A percentile compares a stretch with the other conserved stretches of the same genome.
Conservation (phyloP, 2,888 invertebrate species). For the Xanthorhoe designata region DNA sequence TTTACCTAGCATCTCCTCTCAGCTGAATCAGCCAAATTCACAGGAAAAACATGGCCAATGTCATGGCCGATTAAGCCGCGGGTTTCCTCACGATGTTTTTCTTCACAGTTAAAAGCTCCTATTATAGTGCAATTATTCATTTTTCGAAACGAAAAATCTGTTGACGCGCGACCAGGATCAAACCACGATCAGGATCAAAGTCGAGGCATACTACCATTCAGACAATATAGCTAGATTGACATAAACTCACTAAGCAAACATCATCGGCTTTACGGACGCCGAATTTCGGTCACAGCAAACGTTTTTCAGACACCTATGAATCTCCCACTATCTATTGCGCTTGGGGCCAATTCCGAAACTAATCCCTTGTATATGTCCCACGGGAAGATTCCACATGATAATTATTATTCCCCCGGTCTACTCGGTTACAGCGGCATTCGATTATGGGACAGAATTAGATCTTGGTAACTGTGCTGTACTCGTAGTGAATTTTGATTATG, state of each 20-base stretch:
- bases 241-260: neutral
- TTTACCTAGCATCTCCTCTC: too few relatives aligned
- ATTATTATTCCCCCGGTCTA: conserved; percentile 56
- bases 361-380: conserved; percentile 56
- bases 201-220: too few relatives aligned
- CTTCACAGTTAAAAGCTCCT: too few relatives aligned
- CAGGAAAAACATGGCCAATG: too few relatives aligned
- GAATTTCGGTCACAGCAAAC: conserved; percentile 26
- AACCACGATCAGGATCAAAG: too few relatives aligned
- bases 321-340: conserved; percentile 54
- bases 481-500: conserved; percentile 12
- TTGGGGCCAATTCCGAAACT: conserved; percentile 54
- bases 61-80: too few relatives aligned
- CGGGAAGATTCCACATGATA: conserved; percentile 58
- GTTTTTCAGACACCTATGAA: conserved; percentile 40
- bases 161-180: too few relatives aligned
- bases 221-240: too few relatives aligned
- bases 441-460: conserved; percentile 26
- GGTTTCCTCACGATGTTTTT: too few relatives aligned
- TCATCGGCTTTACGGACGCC: conserved; percentile 1
- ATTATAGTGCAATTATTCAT: too few relatives aligned
- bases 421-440: conserved; percentile 31
- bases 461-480: conserved; percentile 4
- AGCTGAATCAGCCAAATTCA: too few relatives aligned
- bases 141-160: too few relatives aligned